Evolutionary conservation across 2,113 vertebrate genomes (phyloP).

Genomic region (Amia ocellicauda): DNA sequence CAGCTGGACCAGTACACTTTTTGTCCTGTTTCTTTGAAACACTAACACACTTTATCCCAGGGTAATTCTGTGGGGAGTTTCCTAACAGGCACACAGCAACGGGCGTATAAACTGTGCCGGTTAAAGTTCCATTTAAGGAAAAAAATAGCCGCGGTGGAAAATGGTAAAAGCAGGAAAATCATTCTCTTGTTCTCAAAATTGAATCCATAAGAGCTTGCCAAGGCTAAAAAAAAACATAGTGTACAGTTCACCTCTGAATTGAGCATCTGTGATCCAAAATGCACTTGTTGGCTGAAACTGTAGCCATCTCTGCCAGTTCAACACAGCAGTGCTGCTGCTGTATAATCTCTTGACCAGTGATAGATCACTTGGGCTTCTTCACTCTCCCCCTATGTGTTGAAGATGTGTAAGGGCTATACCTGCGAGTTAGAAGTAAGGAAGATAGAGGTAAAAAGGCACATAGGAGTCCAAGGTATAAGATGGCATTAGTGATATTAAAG

Average conservation of each 20-base stretch:
- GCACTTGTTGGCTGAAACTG: constrained; percentile 9
- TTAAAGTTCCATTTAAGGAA: not conserved
- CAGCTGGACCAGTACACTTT: too few species aligned
- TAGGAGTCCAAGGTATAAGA: too few species aligned
- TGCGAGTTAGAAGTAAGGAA: not conserved
- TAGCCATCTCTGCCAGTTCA: not conserved
- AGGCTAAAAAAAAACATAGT: not conserved
- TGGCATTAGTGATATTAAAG: too few species aligned
- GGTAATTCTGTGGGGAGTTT: too few species aligned
- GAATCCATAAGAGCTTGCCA: constrained; percentile 3
- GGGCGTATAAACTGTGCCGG: too few species aligned
- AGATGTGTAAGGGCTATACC: constrained; percentile 2
- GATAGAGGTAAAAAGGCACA: not conserved
- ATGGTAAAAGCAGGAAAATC: constrained; percentile 9
- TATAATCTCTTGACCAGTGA: too few species aligned
- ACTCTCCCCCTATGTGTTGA: not conserved
- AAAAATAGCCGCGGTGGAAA: not conserved
- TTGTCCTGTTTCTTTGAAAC: too few species aligned
- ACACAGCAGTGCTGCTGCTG: too few species aligned
- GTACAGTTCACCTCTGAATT: not conserved
- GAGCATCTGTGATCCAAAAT: constrained; percentile 2
- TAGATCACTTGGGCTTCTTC: not conserved
- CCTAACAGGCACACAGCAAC: too few species aligned
- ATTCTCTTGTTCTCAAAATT: constrained; percentile 6
- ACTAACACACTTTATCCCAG: too few species aligned